These are phyloP conservation scores for Gopherus flavomarginatus DNA, from an alignment of 2,113 vertebrate genomes.

Conservation along the genomic window DNA sequence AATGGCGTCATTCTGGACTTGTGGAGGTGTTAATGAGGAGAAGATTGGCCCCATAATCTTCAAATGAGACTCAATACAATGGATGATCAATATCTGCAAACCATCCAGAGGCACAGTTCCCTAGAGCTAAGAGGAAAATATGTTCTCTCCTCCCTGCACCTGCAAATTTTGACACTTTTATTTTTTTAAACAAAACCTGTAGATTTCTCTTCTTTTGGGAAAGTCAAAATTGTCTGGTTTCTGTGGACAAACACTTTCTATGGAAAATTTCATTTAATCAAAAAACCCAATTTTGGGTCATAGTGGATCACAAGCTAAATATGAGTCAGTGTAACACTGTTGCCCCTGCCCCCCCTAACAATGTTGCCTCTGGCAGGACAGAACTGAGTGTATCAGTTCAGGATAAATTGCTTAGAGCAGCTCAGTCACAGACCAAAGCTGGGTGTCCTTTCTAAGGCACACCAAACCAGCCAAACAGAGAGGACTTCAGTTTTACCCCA, in stretches of 20 bases:
- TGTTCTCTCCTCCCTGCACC: not conserved
- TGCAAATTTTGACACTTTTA: not conserved
- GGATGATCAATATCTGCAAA: rapidly evolving
- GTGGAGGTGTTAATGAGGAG: not conserved
- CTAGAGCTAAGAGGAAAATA: not conserved
- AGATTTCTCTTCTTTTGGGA: not conserved
- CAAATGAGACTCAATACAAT: not conserved
- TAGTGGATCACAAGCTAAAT: too few species aligned
- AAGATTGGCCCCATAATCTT: not conserved
- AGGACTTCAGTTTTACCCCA: too few species aligned
- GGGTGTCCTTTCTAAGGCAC: too few species aligned
- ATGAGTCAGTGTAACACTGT: too few species aligned
- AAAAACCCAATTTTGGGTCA: not conserved
- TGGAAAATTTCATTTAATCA: not conserved
- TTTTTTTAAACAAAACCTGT: not conserved
- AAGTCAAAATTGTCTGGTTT: not conserved
- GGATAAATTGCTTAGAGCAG: too few species aligned
- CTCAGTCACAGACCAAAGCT: too few species aligned
- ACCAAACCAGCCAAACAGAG: too few species aligned
- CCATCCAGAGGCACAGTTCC: not conserved
- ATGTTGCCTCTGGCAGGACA: too few species aligned
- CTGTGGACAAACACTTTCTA: not conserved
- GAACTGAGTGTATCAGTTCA: too few species aligned
- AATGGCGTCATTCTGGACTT: not conserved
- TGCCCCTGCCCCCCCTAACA: too few species aligned